Percentiles rank a stretch among this genome's conserved stretches.
Evolutionary conservation across 2,888 invertebrate genomes (phyloP).

Genomic region (Sisyra nigra): DNA sequence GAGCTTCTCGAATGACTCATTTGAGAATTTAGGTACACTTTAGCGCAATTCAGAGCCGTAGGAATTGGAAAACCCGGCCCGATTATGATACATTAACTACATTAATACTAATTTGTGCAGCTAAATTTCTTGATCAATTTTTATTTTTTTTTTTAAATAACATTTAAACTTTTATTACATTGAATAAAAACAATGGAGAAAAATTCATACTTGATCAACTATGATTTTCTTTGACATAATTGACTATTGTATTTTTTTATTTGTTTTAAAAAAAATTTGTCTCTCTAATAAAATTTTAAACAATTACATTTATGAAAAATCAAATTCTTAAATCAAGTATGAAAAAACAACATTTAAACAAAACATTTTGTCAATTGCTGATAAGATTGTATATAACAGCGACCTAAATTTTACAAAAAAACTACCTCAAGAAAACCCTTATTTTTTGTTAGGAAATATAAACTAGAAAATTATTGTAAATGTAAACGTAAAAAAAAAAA

Average conservation of each 20-base stretch:
- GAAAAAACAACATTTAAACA: not conserved
- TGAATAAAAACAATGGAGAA: not conserved
- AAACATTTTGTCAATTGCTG: constrained; percentile 1
- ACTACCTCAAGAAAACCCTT: constrained; percentile 5
- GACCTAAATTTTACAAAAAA: constrained; percentile 5
- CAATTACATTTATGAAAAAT: not conserved
- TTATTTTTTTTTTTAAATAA: not conserved
- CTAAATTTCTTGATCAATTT: not conserved
- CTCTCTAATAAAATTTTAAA: not conserved
- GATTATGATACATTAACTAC: not conserved
- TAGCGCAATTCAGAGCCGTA: constrained; percentile 2
- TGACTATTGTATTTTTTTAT: not conserved
- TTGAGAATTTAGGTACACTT: too few relatives aligned
- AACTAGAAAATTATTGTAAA: not conserved
- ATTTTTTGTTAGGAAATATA: not conserved
- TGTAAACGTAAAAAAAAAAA: not conserved
- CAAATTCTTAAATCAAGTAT: not conserved
- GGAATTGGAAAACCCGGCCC: constrained; percentile 1
- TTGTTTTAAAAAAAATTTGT: not conserved
- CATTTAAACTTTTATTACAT: not conserved
- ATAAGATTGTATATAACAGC: not conserved
- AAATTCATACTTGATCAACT: not conserved
- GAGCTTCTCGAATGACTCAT: too few relatives aligned
- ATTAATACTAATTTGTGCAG: constrained; percentile 1
- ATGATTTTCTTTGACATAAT: not conserved